Base-by-base conservation (phyloP, 2,888 invertebrate genomes). In the Melieria omissa region DNA sequence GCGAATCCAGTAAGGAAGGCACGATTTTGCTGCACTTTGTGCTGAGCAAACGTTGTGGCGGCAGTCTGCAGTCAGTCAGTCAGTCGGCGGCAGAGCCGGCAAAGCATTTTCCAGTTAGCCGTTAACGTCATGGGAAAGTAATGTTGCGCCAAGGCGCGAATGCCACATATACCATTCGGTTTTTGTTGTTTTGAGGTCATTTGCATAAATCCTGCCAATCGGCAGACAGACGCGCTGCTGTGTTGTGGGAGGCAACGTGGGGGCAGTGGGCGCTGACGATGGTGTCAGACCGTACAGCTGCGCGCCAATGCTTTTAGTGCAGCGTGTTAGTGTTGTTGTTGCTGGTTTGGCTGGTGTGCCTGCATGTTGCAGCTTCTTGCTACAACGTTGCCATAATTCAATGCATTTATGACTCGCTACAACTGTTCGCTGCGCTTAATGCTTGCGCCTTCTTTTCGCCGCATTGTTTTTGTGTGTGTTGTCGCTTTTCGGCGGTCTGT, bases 61-160 rank as follows among this genome's bases (percentile, higher is more conserved):
- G 60, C 44, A 3, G 8, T n/a, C n/a, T n/a, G n/a, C n/a, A n/a
- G n/a, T n/a, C 60, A 60, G 10, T 10, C 60, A 4, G 49, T 42
- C 7, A 2, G 16, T 29, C 12, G 3, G 29, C 12, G 29, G 61
- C 44, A 8, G 61, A 47, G 8, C 3, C 9, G 52, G 52, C 64
- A 52, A 29, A 52, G 9, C 41, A 42, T 52, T 65, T 29, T 8
- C 44, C 55, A 47, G 60, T 58, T 63, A 55, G 69, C 65, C 61
- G 60, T 67, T 49, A 66, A 61, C 65, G 71, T 75, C 78, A 78
- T 78, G 78, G 77, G 78, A 78, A 78, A 77, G 75, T 77, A 75
- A 77, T 75, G 73, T 54, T 52, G 64, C 47, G 16, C 14, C 41
- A 46, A 9, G 45, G 55, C 52, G 49, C 29, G 57, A 52, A 74